Evolutionary conservation across 2,888 invertebrate species (phyloP), one percentile per base, ranked within the genome.

Genomic region (Stenichneumon culpator): DNA sequence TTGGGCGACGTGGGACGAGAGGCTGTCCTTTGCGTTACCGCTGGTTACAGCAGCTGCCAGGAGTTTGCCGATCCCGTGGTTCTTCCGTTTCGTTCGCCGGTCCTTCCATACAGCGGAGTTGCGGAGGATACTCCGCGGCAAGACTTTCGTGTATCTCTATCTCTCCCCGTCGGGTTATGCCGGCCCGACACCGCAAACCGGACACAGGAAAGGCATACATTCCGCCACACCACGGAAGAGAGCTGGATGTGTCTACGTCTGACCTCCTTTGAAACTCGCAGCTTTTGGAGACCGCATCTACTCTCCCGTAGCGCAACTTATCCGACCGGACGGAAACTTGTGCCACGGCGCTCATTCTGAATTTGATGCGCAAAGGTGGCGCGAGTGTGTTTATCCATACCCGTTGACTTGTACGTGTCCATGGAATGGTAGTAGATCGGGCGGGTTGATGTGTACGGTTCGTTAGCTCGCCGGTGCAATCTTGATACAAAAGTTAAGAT

Each of bases 261-360:
- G 72, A 78, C 78, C 84, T 78, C 60, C 77, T 84, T 84, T 72
- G 72, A 82, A 82, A 78, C 78, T 78, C 72, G 77, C 19, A 67
- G 50, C 63, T 68, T 77, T 70, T 52, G 25, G 39, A 60, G 25
- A 60, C 28, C 54, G 32, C 14, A 39, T 68, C 60, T 50, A 52
- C 67, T 36, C 50, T 19, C 32, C 32, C 16, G 22, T 5, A 22
- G 54, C 52, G 28, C 54, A 81, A 84, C 73, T 84, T 78, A 74
- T 78, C 69, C 68, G 68, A 81, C 60, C 39, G 39, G 60, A 60
- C 36, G 54, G 77, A 65, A 78, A 81, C 78, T 78, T 84, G 19
- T 52, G 67, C 72, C n/a, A 39, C 54, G 14, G 3, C 44, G 73
- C 57, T 81, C 73, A 65, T 78, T 77, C 47, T 54, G 69, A 78